These are phyloP conservation scores for Acanthosepion esculentum DNA, from an alignment of 2,888 invertebrate genomes.

Conservation along the genomic window DNA sequence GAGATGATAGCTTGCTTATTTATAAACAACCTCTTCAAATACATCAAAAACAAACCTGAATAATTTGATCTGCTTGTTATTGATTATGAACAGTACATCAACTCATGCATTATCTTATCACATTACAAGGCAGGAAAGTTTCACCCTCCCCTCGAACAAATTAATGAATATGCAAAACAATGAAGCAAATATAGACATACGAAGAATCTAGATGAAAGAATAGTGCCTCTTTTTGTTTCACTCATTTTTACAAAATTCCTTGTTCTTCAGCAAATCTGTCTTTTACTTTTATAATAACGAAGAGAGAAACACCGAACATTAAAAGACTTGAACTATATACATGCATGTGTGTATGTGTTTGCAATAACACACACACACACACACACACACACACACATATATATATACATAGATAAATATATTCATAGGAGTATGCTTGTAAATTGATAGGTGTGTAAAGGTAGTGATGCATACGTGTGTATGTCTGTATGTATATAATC, in stretches of 20 bases:
- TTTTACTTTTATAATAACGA: not conserved
- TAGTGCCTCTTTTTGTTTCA: not conserved
- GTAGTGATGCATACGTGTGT: too few species aligned
- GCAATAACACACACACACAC: too few species aligned
- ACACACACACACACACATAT: too few species aligned
- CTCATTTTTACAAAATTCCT: not conserved
- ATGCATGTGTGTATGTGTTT: not conserved
- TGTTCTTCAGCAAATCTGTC: not conserved
- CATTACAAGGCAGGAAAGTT: not conserved
- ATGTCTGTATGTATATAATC: too few species aligned
- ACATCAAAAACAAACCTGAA: not conserved
- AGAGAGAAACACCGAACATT: not conserved
- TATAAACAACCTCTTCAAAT: conserved; percentile 9
- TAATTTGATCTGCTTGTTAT: not conserved
- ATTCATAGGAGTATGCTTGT: too few species aligned
- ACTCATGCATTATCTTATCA: conserved; percentile 33
- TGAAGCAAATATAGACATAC: not conserved
- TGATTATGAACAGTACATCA: conserved; percentile 8
- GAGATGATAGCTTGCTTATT: conserved; percentile 33
- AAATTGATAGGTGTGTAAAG: too few species aligned
- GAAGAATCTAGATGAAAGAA: not conserved
- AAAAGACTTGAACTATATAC: not conserved
- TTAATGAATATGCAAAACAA: conserved; percentile 33
- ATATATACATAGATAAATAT: too few species aligned
- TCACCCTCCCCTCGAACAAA: not conserved